Evolutionary conservation across 2,888 invertebrate genomes (phyloP), one percentile per base, ranked within the genome.

Genomic region (Agrilus mali): DNA sequence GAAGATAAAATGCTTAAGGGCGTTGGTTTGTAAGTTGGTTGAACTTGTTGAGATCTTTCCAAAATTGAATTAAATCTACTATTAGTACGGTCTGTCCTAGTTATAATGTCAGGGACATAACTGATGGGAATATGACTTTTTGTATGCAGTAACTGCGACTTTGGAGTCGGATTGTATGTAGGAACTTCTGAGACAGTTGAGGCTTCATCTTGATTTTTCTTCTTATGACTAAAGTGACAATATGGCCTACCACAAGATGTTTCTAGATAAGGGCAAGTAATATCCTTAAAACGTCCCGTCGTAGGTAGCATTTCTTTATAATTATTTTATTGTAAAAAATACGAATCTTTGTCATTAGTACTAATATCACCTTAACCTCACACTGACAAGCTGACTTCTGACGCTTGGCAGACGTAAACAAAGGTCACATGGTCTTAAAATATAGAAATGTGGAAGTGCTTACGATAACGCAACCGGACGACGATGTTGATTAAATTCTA

Each of bases 181-280:
- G 66, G 66, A 43, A 65, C 54, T 37, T 53, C 55, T 27, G 46
- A 36, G 67, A 65, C 68, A 55, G 72, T 67, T 47, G 72, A 60
- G 36, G 67, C 66, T 44, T 69, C 67, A 72, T 86, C 86, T 39
- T 55, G 54, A 8, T 47, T 54, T 71, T 79, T 82, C 59, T 78
- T 82, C 53, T 78, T 74, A 67, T 94, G 94, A 60, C 86, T 81
- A 66, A 86, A 94, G 69, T 93, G 92, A 69, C 94, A 94, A 67
- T 92, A 89, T 16, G 92, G 90, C 57, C 94, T 74, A 54, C 83
- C 83, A 68, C 94, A 94, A 40, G 77, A 69, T 48, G 81, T 83
- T 58, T 83, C 79, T 64, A 78, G 88, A 69, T 84, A 92, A 17
- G 93, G 92, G 65, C 94, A 94, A 56, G 76, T 77, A 50, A 89